Evolutionary conservation across 1,140 invertebrate species (phyloP), one percentile per base, ranked within the genome.

Genomic region (Listronotus bonariensis): DNA sequence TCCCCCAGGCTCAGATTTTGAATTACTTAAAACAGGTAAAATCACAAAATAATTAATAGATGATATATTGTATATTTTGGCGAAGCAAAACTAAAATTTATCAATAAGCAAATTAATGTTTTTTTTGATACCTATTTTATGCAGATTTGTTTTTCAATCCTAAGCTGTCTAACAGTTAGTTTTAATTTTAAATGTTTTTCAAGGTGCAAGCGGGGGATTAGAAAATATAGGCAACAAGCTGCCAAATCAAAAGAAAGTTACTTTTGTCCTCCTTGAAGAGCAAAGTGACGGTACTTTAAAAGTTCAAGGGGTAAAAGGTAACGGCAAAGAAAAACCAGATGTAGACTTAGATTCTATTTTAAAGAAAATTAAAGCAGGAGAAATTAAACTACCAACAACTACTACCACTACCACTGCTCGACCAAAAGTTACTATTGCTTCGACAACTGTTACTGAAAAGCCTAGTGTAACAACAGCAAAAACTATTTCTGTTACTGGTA

Each of bases 241-340:
- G n/a, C 83, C 86, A 5, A 81, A 83, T 68, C 86, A 89, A 59
- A 92, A 92, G 76, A 92, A 92, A 74, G 89, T 92, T 0, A 92
- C 91, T 0, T 93, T 92, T 70, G 91, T 93, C 4, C 88, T 92
- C 34, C 78, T 93, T 12, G 91, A 93, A 78, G 91, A 93, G 72
- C 91, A 92, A 76, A 83, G 87, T 1, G 91, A 93, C 71, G 91
- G 91, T 26, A 89, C 87, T 42, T 90, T 89, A 49, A 92, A 92
- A 79, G 90, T 93, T 1, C 89, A 91, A 76, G 89, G 89, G 3
- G 86, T 92, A 0, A 85, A 87, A 80, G 87, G 87, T 6, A 89
- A 86, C 70, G 84, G 83, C 1, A 78, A 78, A 59, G 87, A 89
- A 60, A 88, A 89, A 73, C 83, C 85, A 4, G 87, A 87, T n/a